Conservation (phyloP, 2,113 vertebrate species). For the Hemibagrus wyckioides region DNA sequence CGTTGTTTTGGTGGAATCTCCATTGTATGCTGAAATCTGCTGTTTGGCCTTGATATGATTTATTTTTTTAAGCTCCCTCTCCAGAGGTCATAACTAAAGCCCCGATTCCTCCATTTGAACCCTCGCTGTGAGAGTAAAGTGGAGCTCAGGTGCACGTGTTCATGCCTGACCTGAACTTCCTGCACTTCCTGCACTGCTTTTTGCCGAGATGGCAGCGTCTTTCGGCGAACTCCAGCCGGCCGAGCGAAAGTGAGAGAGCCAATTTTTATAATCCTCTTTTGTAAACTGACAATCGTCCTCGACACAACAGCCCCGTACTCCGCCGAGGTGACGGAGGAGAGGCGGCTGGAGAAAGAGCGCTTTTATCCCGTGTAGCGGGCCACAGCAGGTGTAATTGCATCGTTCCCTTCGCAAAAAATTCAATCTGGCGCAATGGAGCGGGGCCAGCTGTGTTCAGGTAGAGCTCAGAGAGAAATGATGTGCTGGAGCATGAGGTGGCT, state of each 20-base stretch:
- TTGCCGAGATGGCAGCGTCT: background rate
- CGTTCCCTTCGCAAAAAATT: slow-evolving; percentile 43
- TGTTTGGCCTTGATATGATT: background rate
- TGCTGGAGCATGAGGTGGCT: background rate
- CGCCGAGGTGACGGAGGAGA: slow-evolving; percentile 12
- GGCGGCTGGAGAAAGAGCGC: slow-evolving; percentile 28
- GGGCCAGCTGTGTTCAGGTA: slow-evolving; percentile 54
- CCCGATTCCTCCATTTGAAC: background rate
- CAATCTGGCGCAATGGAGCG: slow-evolving; percentile 44
- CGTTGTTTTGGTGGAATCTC: background rate
- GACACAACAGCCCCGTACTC: slow-evolving; percentile 24
- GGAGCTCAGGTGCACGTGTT: background rate
- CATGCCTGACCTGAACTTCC: slow-evolving; percentile 2
- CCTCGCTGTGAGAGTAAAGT: background rate
- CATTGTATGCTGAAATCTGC: background rate
- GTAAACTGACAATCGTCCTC: background rate
- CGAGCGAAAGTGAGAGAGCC: background rate
- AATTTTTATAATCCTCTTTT: slow-evolving; percentile 22
- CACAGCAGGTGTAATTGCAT: slow-evolving; percentile 45
- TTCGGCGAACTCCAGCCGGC: background rate
- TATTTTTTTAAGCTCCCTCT: background rate
- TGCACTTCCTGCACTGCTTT: background rate
- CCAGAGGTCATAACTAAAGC: background rate
- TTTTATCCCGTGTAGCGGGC: slow-evolving; percentile 43
- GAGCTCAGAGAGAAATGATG: slow-evolving; percentile 42